These are phyloP conservation scores for Cetonia aurata DNA, from an alignment of 2,888 invertebrate genomes.

Conservation along the genomic window DNA sequence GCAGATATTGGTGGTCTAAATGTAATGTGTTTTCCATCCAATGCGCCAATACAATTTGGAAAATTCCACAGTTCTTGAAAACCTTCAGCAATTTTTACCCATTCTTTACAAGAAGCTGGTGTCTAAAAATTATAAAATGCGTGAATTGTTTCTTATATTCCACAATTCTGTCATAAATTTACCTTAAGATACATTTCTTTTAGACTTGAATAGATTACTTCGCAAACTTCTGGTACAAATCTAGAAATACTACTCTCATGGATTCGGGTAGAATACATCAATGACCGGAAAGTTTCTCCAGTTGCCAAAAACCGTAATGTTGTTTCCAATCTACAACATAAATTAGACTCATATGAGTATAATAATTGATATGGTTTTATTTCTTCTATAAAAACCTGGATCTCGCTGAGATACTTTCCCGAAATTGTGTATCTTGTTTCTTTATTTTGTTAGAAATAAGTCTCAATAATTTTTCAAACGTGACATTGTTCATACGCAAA, in stretches of 20 bases:
- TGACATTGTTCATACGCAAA: conserved; percentile 39
- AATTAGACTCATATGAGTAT: neutral
- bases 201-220: conserved; percentile 27
- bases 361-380: neutral
- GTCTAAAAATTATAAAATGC: conserved; percentile 10
- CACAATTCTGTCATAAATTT: neutral
- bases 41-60: too few species aligned
- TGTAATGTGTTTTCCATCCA: too few species aligned
- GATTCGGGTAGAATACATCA: conserved; percentile 42
- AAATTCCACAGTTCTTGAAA: conserved; percentile 50
- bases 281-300: conserved; percentile 43
- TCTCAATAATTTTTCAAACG: conserved; percentile 19
- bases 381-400: conserved; percentile 1
- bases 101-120: conserved; percentile 6
- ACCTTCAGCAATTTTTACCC: conserved; percentile 33
- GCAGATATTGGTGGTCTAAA: conserved; percentile 52
- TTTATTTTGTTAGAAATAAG: conserved; percentile 2
- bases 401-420: conserved; percentile 2
- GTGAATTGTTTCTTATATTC: too few species aligned
- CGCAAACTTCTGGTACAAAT: conserved; percentile 43
- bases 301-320: conserved; percentile 44
- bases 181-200: conserved; percentile 6
- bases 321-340: conserved; percentile 18
- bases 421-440: neutral
- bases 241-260: conserved; percentile 43